A percentile compares a stretch with the other conserved stretches of the same genome.
Evolutionary conservation across 1,140 invertebrate species (phyloP).

Genomic region (Polyergus mexicanus): DNA sequence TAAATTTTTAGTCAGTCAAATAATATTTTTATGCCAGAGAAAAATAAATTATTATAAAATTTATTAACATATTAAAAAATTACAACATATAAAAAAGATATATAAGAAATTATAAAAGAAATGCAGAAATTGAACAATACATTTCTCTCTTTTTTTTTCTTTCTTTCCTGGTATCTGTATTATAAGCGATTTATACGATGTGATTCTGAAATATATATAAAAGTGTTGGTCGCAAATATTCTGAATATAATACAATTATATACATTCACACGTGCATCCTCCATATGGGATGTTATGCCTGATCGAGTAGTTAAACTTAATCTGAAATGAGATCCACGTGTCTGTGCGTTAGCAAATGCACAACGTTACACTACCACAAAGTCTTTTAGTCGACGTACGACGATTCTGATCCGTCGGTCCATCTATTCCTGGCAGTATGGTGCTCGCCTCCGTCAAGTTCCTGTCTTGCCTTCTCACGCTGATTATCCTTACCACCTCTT

Average conservation of each 20-base stretch:
- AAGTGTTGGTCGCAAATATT: background rate
- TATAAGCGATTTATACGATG: background rate
- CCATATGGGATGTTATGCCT: conserved; percentile 65
- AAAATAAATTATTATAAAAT: background rate
- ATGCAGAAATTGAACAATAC: background rate
- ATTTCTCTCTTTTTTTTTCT: too few species aligned
- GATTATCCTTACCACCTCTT: conserved; percentile 58
- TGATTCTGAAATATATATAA: background rate
- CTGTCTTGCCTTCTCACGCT: conserved; percentile 69
- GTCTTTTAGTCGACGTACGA: conserved; percentile 79
- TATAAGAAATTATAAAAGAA: background rate
- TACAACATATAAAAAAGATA: background rate
- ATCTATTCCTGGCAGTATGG: conserved; percentile 85
- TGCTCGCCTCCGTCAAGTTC: conserved; percentile 80
- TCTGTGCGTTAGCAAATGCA: conserved; percentile 63
- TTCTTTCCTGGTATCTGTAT: background rate
- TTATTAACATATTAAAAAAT: background rate
- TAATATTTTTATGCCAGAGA: conserved; percentile 1
- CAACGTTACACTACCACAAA: conserved; percentile 66
- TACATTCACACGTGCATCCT: background rate
- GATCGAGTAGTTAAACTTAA: conserved; percentile 74
- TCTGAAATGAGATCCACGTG: conserved; percentile 72
- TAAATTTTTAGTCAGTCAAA: background rate
- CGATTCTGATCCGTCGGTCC: conserved; percentile 77
- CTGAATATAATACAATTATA: conserved; percentile 28